phyloP scores from a whole-genome alignment of 2,113 vertebrate genomes.

The Aramus guarauna region DNA sequence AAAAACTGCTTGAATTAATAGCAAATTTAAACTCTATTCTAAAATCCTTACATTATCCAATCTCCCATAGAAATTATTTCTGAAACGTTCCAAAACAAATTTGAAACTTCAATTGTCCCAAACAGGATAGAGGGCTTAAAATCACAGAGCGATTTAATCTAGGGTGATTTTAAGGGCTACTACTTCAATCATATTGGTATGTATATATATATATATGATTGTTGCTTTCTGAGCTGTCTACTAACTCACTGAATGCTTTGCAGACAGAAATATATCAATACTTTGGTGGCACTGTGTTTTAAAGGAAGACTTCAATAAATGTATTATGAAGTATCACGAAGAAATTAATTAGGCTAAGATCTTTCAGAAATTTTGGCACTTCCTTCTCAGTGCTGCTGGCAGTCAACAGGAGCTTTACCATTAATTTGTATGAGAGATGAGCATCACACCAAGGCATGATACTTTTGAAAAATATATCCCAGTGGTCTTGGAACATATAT shows the following conservation, averaged over 20 bases:
- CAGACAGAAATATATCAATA: neutral
- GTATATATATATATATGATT: too few species aligned
- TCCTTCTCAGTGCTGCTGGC: neutral
- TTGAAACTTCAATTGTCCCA: neutral
- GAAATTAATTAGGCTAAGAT: neutral
- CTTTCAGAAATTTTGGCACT: neutral
- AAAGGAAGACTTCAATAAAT: neutral
- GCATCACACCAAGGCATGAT: neutral
- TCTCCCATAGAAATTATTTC: neutral
- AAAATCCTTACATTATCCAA: neutral
- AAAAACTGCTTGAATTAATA: slow-evolving; percentile 1
- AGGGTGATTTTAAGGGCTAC: neutral
- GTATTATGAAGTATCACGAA: neutral
- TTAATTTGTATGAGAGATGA: neutral
- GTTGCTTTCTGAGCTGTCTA: neutral
- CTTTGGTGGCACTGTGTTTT: neutral
- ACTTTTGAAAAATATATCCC: neutral
- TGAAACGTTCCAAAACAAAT: neutral
- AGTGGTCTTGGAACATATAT: neutral
- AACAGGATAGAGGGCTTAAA: neutral
- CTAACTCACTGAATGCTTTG: neutral
- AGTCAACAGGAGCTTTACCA: neutral
- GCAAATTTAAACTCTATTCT: neutral
- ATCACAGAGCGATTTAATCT: neutral
- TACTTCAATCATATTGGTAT: neutral